Evolutionary conservation across 2,888 invertebrate genomes (phyloP), one percentile per base, ranked within the genome.

Genomic region (Dryadula phaetusa): DNA sequence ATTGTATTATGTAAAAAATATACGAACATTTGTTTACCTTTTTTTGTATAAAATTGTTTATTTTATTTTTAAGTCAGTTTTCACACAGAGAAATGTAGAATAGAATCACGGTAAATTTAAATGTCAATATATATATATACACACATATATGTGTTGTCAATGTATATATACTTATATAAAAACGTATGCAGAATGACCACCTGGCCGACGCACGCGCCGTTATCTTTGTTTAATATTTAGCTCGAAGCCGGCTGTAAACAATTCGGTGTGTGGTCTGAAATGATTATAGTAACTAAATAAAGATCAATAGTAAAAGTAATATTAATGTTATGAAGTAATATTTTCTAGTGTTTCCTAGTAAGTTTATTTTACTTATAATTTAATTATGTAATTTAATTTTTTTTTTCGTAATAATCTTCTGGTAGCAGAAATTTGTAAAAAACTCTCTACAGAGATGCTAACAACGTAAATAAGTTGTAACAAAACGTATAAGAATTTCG

Each of bases 221-320:
- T 64, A 64, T 64, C 56, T 47, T 25, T 64, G 64, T 64, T 64
- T 64, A 64, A 40, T 40, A 56, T 56, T 56, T 56, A 18, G 56
- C 37, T 37, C 7, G 37, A n/a, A 37, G n/a, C 37, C 37, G 22
- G 37, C 40, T 56, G 22, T 56, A 56, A 56, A 56, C 56, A 56
- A 56, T 40, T 10, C 16, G 1, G 40, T 56, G 56, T 20, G 56
- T 56, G 56, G 56, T 56, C 56, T 56, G 14, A 56, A 56, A 25
- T 40, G 40, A 22, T 40, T 40, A 40, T 16, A 12, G 40, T 4
- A 3, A 37, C 37, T 56, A 7, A 40, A 14, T 25, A 25, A 16
- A 20, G 56, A 16, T 56, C 40, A 56, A 56, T 40, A 56, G 8
- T 56, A 40, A 10, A 40, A 40, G 22, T 3, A 22, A 22, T 14